Evolutionary conservation across 64 coral and sea anemone species (phyloP).

Genomic region (Pachyseris speciosa): DNA sequence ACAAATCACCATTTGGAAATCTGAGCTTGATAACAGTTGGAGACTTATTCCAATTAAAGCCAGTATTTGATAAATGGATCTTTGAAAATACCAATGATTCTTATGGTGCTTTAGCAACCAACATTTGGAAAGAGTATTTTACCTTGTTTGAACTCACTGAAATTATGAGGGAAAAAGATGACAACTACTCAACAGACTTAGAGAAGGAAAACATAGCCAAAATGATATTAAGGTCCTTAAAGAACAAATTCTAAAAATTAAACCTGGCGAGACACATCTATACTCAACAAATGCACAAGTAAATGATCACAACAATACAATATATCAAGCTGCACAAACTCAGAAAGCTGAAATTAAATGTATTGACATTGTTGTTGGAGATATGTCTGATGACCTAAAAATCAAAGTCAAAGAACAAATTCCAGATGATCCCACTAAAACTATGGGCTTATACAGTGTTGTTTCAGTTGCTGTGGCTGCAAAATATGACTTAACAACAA

Average conservation of each 20-base stretch:
- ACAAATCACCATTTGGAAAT: too few relatives aligned
- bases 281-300: constrained; percentile 4
- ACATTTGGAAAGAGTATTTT: too few relatives aligned
- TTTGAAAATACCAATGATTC: too few relatives aligned
- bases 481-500: constrained; percentile 52
- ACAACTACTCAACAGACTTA: too few relatives aligned
- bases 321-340: not conserved
- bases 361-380: constrained; percentile 29
- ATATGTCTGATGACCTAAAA: constrained; percentile 36
- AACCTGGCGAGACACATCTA: not conserved
- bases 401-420: constrained; percentile 29
- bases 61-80: too few relatives aligned
- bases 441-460: constrained; percentile 25
- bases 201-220: not conserved
- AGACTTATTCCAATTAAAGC: too few relatives aligned
- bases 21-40: too few relatives aligned
- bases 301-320: constrained; percentile 27
- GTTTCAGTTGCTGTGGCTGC: not conserved
- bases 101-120: too few relatives aligned
- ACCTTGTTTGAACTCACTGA: not conserved
- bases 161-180: not conserved
- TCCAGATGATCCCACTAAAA: constrained; percentile 46
- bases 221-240: not conserved
- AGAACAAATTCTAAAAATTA: not conserved
- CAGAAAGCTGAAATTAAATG: not conserved